Evolutionary conservation across 2,113 vertebrate species (phyloP), one percentile per base, ranked within the genome.

Genomic region (Zingel zingel): DNA sequence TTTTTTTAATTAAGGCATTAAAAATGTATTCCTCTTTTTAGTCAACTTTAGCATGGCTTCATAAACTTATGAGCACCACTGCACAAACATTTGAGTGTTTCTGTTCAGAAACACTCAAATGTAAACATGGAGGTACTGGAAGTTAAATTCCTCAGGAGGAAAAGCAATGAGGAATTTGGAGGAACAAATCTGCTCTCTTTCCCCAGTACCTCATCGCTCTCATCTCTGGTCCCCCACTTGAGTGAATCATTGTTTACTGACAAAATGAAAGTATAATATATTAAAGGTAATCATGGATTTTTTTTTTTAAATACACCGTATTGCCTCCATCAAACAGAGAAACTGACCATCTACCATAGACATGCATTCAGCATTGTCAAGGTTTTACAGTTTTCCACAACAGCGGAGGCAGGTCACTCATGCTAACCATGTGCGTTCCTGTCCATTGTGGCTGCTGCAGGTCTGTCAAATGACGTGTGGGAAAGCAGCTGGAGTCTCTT

Each of bases 401-500:
- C 25, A 79, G 70, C 53, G 43, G 74, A 25, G 71, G 74, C 69
- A 67, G 78, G 78, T 70, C 50, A 59, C 74, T 74, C 76, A 68
- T 36, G 68, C 12, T 25, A 19, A 62, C 56, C 51, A 39, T 76
- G 74, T 66, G 62, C 18, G 11, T 59, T 83, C 57, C 61, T 69
- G 62, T 70, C 79, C 74, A 51, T 67, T 68, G 87, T 77, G 48
- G 51, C 72, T 39, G 68, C 79, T 57, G 74, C 62, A 71, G 56
- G 68, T 63, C 73, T 50, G 57, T 18, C 84, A 59, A 76, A 70
- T 74, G 83, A 84, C 62, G 1, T 45, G 82, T 67, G 81, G 79
- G 89, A 94, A 89, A 83, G 87, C 59, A 65, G 63, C 86, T 70
- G 85, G 80, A 89, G 74, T 83, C 72, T 83, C 81, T 91, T 87